Evolutionary conservation across 2,888 invertebrate species (phyloP), one percentile per base, ranked within the genome.

Genomic region (Cheilosia impressa): DNA sequence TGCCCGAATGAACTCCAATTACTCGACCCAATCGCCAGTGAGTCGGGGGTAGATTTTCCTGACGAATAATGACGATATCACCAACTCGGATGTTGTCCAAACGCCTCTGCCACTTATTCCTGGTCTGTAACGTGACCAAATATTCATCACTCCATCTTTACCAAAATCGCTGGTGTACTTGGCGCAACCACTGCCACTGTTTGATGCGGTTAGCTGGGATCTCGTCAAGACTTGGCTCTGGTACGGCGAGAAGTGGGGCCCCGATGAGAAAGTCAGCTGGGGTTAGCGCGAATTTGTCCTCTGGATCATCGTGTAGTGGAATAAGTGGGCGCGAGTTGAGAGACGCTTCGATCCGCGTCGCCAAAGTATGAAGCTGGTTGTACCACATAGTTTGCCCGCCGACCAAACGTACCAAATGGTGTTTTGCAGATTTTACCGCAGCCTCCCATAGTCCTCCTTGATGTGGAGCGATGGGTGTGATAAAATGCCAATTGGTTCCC

Each of bases 171-270:
- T 31, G 31, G 31, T 31, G 31, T 31, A 31, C 3, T 31, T 31
- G 31, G 5, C 31, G 2, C 3, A 31, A 7, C 31, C 31, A 31
- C 3, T 31, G 31, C 31, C 31, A 31, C 5, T 31, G 31, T 31
- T 31, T 31, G 31, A 31, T 31, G 31, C 31, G 31, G 31, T 31
- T 31, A 31, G 31, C 6, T 3, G 31, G 31, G 3, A 31, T 41
- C 88, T 89, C 89, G 90, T 57, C 13, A 0, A 89, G 27, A 6
- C 82, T 52, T 7, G 89, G 88, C 47, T 90, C 89, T 4, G 90
- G 57, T 17, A 52, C 68, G 13, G 68, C 71, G 19, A 52, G 55
- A 7, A 80, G 57, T 1, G 75, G 62, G n/a, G 53, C 45, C 1
- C 78, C 77, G 34, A 75, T 72, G 2, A 82, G 66, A 24, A 87